Evolutionary conservation across 2,888 invertebrate species (phyloP).

Genomic region (Drosophila prolongata): DNA sequence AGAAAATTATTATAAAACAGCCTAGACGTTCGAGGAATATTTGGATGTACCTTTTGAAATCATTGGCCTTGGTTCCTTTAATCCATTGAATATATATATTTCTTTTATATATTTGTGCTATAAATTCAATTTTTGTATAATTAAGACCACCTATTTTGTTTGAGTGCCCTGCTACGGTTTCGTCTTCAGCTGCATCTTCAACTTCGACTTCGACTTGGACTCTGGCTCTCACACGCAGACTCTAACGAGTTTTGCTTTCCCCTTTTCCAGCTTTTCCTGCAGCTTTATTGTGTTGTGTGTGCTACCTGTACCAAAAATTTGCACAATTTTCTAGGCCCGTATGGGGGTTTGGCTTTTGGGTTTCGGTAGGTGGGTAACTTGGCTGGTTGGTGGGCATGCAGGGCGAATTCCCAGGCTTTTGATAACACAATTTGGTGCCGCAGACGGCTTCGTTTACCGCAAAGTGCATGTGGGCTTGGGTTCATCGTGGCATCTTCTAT

Average conservation of each 20-base stretch:
- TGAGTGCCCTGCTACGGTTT: conserved; percentile 19
- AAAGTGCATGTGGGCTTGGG: conserved; percentile 78
- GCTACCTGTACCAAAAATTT: conserved; percentile 66
- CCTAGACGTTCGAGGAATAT: too few relatives aligned
- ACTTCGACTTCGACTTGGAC: conserved; percentile 20
- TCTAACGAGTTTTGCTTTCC: conserved; percentile 71
- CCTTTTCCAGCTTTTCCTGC: conserved; percentile 15
- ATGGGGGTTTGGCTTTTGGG: conserved; percentile 43
- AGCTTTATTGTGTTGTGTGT: conserved; percentile 29
- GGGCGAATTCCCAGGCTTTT: conserved; percentile 77
- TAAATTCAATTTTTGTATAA: too few relatives aligned
- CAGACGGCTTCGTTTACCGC: conserved; percentile 69
- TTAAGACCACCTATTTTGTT: not conserved
- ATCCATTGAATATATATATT: too few relatives aligned
- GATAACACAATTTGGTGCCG: conserved; percentile 75
- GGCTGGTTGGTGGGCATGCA: conserved; percentile 47
- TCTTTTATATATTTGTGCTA: too few relatives aligned
- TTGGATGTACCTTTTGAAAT: too few relatives aligned
- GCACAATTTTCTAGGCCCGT: conserved; percentile 64
- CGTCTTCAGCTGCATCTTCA: conserved; percentile 11
- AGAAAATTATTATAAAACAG: too few relatives aligned
- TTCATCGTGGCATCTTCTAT: conserved; percentile 64
- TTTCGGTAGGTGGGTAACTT: conserved; percentile 20
- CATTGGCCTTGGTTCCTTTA: too few relatives aligned
- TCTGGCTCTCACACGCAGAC: conserved; percentile 69